Conservation (phyloP, 1,140 invertebrate species). For the Drosophila virilis region DNA sequence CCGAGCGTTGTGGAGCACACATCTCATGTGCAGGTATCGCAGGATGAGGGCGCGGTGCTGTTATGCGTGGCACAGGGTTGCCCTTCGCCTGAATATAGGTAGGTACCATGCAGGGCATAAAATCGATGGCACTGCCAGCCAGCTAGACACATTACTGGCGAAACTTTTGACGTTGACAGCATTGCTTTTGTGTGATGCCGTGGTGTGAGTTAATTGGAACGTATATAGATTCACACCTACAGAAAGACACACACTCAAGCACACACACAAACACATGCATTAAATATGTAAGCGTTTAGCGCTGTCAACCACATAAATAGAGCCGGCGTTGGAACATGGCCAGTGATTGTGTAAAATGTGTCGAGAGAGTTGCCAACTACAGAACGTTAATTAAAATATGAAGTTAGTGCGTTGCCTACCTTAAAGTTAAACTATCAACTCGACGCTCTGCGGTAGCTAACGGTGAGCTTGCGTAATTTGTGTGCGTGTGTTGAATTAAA, state of each 20-base stretch:
- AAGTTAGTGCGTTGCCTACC: slow-evolving; percentile 37
- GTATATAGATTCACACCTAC: slow-evolving; percentile 48
- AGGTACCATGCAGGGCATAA: slow-evolving; percentile 41
- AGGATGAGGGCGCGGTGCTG: slow-evolving; percentile 90
- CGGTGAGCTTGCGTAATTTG: slow-evolving; percentile 47
- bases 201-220: slow-evolving; percentile 72
- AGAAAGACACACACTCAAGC: slow-evolving; percentile 2
- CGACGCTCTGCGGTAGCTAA: slow-evolving; percentile 12
- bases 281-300: slow-evolving; percentile 59
- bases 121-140: slow-evolving; percentile 59
- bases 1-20: slow-evolving; percentile 89
- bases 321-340: slow-evolving; percentile 28
- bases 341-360: slow-evolving; percentile 65
- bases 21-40: slow-evolving; percentile 88
- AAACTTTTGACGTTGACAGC: slow-evolving; percentile 77
- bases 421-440: slow-evolving; percentile 29
- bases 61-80: slow-evolving; percentile 90
- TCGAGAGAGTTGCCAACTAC: slow-evolving; percentile 48
- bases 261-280: slow-evolving; percentile 6
- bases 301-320: slow-evolving; percentile 61
- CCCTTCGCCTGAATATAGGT: slow-evolving; percentile 91
- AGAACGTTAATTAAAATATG: slow-evolving; percentile 65
- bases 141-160: slow-evolving; percentile 44
- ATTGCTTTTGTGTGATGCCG: background rate
- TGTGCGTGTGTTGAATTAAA: slow-evolving; percentile 30